These are phyloP conservation scores for Pasiphila rectangulata DNA, from an alignment of 2,888 invertebrate genomes.

Conservation along the genomic window DNA sequence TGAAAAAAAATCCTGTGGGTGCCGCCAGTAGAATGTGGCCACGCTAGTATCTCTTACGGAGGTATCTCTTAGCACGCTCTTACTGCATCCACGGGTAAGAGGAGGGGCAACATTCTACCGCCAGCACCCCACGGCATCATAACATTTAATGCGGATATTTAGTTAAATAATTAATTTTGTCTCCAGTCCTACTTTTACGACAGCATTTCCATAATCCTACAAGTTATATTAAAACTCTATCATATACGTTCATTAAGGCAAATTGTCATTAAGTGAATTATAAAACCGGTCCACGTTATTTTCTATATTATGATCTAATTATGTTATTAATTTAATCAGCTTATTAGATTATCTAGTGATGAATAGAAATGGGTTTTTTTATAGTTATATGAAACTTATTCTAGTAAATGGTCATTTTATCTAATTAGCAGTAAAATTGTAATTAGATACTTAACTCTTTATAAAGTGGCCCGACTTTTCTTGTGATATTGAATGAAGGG, in stretches of 20 bases:
- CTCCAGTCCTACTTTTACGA: constrained; percentile 12
- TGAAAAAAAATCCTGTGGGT: too few relatives aligned
- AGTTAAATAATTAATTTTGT: constrained; percentile 7
- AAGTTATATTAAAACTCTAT: constrained; percentile 24
- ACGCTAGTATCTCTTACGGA: too few relatives aligned
- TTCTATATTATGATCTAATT: constrained; percentile 14
- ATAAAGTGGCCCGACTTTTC: too few relatives aligned
- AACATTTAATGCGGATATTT: background rate
- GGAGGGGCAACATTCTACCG: too few relatives aligned
- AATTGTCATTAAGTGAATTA: constrained; percentile 16
- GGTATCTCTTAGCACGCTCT: too few relatives aligned
- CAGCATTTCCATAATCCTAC: constrained; percentile 28
- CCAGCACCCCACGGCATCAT: too few relatives aligned
- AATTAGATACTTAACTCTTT: too few relatives aligned
- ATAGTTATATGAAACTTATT: background rate
- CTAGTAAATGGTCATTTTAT: too few relatives aligned
- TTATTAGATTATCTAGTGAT: constrained; percentile 16
- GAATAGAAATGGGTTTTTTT: constrained; percentile 11
- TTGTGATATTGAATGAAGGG: too few relatives aligned
- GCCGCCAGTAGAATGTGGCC: too few relatives aligned
- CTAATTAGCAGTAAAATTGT: too few relatives aligned
- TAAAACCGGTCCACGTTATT: constrained; percentile 11
- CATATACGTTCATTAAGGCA: constrained; percentile 19
- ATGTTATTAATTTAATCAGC: constrained; percentile 19
- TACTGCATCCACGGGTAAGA: too few relatives aligned